Percentiles rank a stretch among this genome's conserved stretches.
Evolutionary conservation across 2,113 vertebrate genomes (phyloP).

Genomic region (Cyprichromis sp.): DNA sequence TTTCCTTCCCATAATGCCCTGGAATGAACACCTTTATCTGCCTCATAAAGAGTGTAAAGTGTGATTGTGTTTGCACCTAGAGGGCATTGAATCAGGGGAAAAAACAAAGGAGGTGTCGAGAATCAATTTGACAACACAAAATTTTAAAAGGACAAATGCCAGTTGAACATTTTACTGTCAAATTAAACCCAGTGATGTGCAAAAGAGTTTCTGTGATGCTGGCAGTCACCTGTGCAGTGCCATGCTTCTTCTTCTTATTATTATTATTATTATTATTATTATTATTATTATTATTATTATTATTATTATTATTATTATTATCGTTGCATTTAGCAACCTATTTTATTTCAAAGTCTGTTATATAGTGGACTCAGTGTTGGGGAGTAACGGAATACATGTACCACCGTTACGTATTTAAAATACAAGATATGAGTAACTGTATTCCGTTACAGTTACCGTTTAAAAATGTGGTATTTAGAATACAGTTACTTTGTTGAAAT

Average conservation of each 20-base stretch:
- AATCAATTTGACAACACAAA: background rate
- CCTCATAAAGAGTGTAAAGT: background rate
- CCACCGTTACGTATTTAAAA: no score
- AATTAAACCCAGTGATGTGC: background rate
- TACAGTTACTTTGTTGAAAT: no score
- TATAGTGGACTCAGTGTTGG: background rate
- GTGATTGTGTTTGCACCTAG: background rate
- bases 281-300: no score
- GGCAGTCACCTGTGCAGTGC: background rate
- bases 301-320: no score
- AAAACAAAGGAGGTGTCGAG: background rate
- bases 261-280: background rate
- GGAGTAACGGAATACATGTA: no score
- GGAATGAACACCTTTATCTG: background rate
- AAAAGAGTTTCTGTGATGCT: background rate
- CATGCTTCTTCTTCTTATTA: background rate
- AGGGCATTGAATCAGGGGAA: background rate
- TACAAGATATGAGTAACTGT: no score
- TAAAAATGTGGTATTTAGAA: no score
- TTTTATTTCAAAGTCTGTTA: background rate
- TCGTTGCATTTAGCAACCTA: background rate
- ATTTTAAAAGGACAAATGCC: background rate
- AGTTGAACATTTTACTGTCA: background rate
- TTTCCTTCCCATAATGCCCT: constrained; percentile 24
- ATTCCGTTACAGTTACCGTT: no score